Percentiles rank a stretch among this genome's conserved stretches.
Evolutionary conservation across 2,888 invertebrate species (phyloP).

Genomic region (Drosophila algonquin): DNA sequence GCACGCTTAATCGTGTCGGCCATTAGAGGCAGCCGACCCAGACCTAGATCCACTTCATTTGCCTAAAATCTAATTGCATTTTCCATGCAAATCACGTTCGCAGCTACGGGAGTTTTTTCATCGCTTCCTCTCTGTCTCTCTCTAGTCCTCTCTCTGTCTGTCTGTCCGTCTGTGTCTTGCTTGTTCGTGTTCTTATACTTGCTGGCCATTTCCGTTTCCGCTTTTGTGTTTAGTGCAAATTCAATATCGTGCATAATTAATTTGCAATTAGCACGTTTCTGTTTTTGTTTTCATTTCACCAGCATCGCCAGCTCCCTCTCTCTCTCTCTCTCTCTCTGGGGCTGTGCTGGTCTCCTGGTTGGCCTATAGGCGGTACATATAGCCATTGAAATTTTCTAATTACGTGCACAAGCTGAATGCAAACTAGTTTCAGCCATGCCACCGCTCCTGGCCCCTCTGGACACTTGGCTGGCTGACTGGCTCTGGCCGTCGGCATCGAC

Average conservation of each 20-base stretch:
- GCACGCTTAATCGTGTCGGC: slow-evolving; percentile 76
- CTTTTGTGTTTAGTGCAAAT: slow-evolving; percentile 79
- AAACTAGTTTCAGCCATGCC: slow-evolving; percentile 56
- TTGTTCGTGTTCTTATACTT: slow-evolving; percentile 32
- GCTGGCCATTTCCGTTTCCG: slow-evolving; percentile 35
- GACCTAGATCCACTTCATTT: slow-evolving; percentile 36
- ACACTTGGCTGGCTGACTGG: slow-evolving; percentile 34
- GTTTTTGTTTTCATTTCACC: slow-evolving; percentile 72
- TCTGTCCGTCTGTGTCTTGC: slow-evolving; percentile 7
- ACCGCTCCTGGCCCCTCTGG: slow-evolving; percentile 10
- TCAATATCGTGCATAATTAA: slow-evolving; percentile 84
- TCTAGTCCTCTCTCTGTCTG: slow-evolving; percentile 11
- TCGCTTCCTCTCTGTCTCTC: slow-evolving; percentile 5
- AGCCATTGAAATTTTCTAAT: slow-evolving; percentile 75
- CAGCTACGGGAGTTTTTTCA: slow-evolving; percentile 26
- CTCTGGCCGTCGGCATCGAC: slow-evolving; percentile 58
- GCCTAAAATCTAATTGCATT: slow-evolving; percentile 70
- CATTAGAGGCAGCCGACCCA: slow-evolving; percentile 59
- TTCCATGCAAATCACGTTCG: slow-evolving; percentile 74
- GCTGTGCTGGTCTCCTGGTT: slow-evolving; percentile 11
- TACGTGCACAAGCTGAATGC: slow-evolving; percentile 62
- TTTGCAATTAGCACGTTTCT: slow-evolving; percentile 84
- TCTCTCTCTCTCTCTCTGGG: background rate
- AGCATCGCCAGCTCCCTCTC: slow-evolving; percentile 27
- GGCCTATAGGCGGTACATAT: background rate